Percentiles rank a stretch among this genome's conserved stretches.
These are phyloP conservation scores for Phataginus tetradactyla DNA, from an alignment of 2,797 vertebrate genomes.

Conservation along the genomic window DNA sequence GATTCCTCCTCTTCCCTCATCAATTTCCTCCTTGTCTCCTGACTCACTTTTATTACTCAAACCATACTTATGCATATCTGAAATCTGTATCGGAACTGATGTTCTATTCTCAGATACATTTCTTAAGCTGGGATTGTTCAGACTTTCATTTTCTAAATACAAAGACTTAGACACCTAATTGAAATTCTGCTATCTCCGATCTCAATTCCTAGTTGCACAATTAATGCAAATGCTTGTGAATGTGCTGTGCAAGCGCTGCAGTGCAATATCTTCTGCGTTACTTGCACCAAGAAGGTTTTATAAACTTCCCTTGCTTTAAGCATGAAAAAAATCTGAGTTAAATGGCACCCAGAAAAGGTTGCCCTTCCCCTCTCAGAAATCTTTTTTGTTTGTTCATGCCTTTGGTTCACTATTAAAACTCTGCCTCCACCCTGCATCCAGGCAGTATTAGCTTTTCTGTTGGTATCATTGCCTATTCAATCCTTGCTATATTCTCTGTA, in stretches of 20 bases:
- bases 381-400: background rate
- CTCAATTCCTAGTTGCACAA: background rate
- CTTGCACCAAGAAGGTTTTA: background rate
- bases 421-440: background rate
- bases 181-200: background rate
- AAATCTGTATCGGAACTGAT: background rate
- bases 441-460: background rate
- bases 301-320: background rate
- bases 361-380: background rate
- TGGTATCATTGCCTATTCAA: background rate
- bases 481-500: background rate
- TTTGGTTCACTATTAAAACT: background rate
- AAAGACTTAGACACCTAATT: background rate
- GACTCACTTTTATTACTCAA: background rate
- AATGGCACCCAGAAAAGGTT: background rate
- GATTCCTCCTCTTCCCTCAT: background rate
- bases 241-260: background rate
- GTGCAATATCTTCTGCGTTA: background rate
- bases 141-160: background rate
- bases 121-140: background rate
- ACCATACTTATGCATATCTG: background rate
- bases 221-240: background rate
- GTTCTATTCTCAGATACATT: background rate
- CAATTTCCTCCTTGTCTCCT: background rate
- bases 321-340: background rate